These are phyloP conservation scores for Oreochromis mossambicus DNA, from an alignment of 2,797 vertebrate species.

Conservation along the genomic window DNA sequence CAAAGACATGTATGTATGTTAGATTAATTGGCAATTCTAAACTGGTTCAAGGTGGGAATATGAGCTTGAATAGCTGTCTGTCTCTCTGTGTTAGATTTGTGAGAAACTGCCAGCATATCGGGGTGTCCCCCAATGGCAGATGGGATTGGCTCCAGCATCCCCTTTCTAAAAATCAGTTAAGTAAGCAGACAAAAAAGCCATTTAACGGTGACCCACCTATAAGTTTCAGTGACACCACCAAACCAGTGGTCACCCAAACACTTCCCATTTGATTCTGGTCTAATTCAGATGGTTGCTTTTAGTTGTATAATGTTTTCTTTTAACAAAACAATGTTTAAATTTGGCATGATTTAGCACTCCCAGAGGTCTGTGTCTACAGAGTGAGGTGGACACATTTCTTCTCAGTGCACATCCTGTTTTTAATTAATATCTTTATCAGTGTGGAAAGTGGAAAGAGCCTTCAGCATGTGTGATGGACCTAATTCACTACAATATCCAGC, in stretches of 20 bases:
- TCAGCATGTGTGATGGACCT: background rate
- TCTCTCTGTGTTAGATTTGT: background rate
- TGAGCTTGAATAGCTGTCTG: background rate
- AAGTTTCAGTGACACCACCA: background rate
- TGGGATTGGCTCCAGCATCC: background rate
- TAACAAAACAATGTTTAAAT: background rate
- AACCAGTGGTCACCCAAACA: background rate
- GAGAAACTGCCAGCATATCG: background rate
- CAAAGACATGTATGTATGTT: background rate
- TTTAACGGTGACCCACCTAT: background rate
- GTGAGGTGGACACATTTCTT: background rate
- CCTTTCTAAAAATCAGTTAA: background rate
- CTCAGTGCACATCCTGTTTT: background rate
- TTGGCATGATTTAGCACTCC: conserved; percentile 5
- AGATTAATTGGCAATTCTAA: background rate
- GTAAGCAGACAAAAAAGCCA: background rate
- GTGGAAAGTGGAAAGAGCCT: background rate
- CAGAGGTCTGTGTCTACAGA: background rate
- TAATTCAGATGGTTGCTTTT: background rate
- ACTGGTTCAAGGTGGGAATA: background rate
- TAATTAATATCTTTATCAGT: conserved; percentile 37
- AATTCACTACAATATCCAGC: background rate
- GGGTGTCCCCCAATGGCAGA: background rate
- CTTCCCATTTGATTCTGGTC: background rate
- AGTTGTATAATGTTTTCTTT: background rate